Base-by-base conservation (phyloP, 2,113 vertebrate species). In the Albula goreensis region DNA sequence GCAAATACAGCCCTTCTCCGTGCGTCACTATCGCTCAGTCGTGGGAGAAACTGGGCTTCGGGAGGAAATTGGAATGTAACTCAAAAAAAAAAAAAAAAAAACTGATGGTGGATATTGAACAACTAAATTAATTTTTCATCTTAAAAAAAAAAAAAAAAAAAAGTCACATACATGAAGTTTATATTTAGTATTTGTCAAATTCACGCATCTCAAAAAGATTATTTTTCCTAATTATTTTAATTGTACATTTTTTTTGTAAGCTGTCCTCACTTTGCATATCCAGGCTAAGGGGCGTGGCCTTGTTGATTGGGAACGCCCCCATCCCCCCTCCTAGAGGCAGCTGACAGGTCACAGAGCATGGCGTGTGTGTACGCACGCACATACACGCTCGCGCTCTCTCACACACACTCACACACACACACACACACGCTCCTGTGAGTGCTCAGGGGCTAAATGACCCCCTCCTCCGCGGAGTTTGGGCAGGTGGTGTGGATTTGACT, bases 1-100 rank as follows among this genome's bases (percentile, higher is more conserved):
- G 94, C 94, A 95, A 95, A 94, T 93, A 93, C 56, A 52, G 56
- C 92, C 92, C 91, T 78, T 77, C 80, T 66, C 8, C 25, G 50
- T 53, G n/a, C 41, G 81, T 10, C 81, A 48, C n/a, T 41, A 48
- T 17, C 25, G 83, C 19, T 52, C 6, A 51, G 9, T 57, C 57
- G 48, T 66, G 52, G 56, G n/a, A 53, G 50, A 63, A 63, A 78
- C 78, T 70, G 31, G 57, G 22, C 60, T 13, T 60, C 5, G 10
- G 50, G 2, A 56, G 66, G 25, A 60, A 22, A 56, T 8, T 85
- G 31, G 51, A 81, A 81, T 51, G 22, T 52, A 81, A 53, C 41
- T 70, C 41, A 11, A 41, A 13, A 66, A 66, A 50, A 50, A 83
- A 41, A 19, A 22, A 70, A 66, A 63, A 22, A 66, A 22, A 66